These are phyloP conservation scores for Macroglossus sobrinus DNA, from an alignment of 2,113 vertebrate genomes.

Conservation along the genomic window DNA sequence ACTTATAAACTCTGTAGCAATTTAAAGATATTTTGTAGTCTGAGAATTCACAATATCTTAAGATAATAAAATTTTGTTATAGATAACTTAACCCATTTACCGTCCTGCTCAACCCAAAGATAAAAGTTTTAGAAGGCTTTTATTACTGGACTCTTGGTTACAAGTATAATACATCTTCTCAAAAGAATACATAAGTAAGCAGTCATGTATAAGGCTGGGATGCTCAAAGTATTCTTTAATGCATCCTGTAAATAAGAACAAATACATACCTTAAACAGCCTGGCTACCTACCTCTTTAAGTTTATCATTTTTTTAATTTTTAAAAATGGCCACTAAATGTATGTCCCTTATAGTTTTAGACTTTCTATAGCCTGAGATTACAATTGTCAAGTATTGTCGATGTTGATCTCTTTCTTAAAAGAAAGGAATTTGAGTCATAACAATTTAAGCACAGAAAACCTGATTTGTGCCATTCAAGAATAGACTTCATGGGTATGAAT, in stretches of 20 bases:
- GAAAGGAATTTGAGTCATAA: slow-evolving; percentile 1
- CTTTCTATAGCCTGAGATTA: neutral
- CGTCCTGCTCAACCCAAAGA: neutral
- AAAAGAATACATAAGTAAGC: neutral
- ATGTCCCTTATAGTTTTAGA: neutral
- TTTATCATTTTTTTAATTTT: neutral
- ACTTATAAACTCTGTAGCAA: neutral
- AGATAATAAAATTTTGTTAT: slow-evolving; percentile 30
- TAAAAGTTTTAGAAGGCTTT: neutral
- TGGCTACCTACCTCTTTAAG: neutral
- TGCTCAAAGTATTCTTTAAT: neutral
- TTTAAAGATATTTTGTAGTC: slow-evolving; percentile 10
- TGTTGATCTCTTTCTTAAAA: neutral
- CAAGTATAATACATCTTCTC: neutral
- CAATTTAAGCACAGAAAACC: neutral
- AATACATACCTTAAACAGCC: neutral
- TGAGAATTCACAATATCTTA: slow-evolving; percentile 33
- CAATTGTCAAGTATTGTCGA: neutral
- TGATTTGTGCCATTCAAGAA: slow-evolving; percentile 4
- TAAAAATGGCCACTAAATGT: neutral
- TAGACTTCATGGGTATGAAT: slow-evolving; percentile 2
- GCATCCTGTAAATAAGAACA: neutral
- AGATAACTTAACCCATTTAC: neutral
- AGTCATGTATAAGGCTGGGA: neutral
- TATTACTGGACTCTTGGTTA: neutral